phyloP scores from a whole-genome alignment of 2,888 invertebrate species.

The Agriotes lineatus region DNA sequence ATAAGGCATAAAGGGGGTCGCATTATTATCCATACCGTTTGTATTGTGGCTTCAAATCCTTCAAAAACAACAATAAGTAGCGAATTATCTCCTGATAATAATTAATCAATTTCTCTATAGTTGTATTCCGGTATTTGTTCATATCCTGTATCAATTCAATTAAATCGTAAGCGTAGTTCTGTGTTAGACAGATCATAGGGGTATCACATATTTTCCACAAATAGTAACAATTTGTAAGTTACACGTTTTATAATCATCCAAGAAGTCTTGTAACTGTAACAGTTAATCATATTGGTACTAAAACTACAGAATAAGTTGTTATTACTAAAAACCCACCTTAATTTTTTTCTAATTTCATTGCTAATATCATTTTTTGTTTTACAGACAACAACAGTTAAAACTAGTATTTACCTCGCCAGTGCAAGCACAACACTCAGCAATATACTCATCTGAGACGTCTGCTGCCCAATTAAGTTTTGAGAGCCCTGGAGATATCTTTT shows the following conservation, averaged over 20 bases:
- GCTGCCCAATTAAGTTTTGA: conserved; percentile 80
- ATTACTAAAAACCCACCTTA: too few relatives aligned
- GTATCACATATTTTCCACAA: conserved; percentile 81
- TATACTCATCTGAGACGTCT: conserved; percentile 79
- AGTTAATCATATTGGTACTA: too few relatives aligned
- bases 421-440: conserved; percentile 76
- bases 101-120: conserved; percentile 68
- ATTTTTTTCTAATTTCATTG: background rate
- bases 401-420: conserved; percentile 72
- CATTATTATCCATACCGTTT: too few relatives aligned
- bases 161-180: conserved; percentile 74
- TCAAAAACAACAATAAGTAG: conserved; percentile 79
- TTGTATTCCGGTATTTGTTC: conserved; percentile 67
- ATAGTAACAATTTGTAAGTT: conserved; percentile 79
- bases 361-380: background rate
- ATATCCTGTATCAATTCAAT: conserved; percentile 70
- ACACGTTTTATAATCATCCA: conserved; percentile 86
- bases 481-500: conserved; percentile 81
- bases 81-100: conserved; percentile 77
- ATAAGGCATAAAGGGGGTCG: too few relatives aligned
- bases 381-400: too few relatives aligned
- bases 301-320: too few relatives aligned
- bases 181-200: conserved; percentile 73
- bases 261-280: conserved; percentile 78
- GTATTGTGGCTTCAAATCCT: conserved; percentile 76